Conservation (phyloP, 2,888 invertebrate species). For the Agonopterix heracliana region DNA sequence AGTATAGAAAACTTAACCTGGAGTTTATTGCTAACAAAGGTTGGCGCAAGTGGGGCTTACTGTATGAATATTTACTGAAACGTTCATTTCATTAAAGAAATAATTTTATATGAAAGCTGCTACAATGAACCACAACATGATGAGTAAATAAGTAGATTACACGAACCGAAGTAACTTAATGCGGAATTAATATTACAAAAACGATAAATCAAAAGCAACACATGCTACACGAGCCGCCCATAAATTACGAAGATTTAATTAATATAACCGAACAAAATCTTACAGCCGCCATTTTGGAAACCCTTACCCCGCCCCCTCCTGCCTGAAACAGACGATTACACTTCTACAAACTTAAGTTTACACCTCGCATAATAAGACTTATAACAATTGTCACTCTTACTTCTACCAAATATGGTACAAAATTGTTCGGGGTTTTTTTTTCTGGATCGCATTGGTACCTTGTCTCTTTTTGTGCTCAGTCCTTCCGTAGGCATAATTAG, state of each 20-base stretch:
- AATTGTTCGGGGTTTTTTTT: conserved; percentile 16
- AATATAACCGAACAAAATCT: conserved; percentile 72
- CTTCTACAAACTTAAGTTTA: conserved; percentile 42
- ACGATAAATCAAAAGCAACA: conserved; percentile 63
- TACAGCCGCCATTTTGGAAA: conserved; percentile 69
- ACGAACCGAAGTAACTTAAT: conserved; percentile 21
- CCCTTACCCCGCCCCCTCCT: conserved; percentile 59
- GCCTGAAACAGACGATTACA: conserved; percentile 69
- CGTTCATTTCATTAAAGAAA: no score
- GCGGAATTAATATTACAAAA: conserved; percentile 50
- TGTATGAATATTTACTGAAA: no score
- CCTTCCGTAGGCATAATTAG: conserved; percentile 72
- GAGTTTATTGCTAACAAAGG: no score
- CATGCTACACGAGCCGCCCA: conserved; percentile 54
- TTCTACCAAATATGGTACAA: background rate
- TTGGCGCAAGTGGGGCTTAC: no score
- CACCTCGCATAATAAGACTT: conserved; percentile 4
- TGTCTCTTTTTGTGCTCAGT: conserved; percentile 59
- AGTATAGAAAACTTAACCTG: no score
- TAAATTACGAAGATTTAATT: conserved; percentile 76
- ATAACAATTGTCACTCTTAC: background rate
- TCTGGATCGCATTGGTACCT: conserved; percentile 26
- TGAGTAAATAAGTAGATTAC: no score
- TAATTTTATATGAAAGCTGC: no score
- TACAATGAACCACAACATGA: no score